Conservation (phyloP, 2,113 vertebrate genomes). For the Sinocyclocheilus rhinocerous region DNA sequence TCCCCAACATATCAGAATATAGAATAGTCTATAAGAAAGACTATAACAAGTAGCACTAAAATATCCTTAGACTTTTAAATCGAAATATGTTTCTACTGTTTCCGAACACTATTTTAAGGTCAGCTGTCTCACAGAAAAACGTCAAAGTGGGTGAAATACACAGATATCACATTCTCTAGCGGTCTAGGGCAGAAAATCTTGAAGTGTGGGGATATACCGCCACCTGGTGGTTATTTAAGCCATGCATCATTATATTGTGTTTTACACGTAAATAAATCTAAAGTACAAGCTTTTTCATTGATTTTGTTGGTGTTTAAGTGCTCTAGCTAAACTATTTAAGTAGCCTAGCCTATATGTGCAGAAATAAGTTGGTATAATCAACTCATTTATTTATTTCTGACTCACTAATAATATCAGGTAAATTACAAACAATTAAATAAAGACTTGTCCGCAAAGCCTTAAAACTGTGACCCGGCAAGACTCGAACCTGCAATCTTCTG, state of each 20-base stretch:
- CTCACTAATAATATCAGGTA: neutral
- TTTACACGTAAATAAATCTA: neutral
- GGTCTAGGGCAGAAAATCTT: neutral
- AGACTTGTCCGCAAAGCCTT: neutral
- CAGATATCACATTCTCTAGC: neutral
- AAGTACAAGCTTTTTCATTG: neutral
- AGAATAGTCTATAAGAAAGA: no score
- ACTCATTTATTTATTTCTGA: neutral
- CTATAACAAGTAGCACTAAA: neutral
- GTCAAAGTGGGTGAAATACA: neutral
- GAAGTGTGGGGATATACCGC: neutral
- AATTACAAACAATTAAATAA: neutral
- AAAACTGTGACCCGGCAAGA: constrained; percentile 35
- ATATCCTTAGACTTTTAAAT: neutral
- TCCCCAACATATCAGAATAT: neutral
- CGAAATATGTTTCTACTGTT: neutral
- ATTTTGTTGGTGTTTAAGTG: neutral
- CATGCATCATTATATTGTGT: neutral
- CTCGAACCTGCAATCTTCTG: constrained; percentile 60
- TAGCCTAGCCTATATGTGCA: neutral
- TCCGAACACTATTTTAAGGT: neutral
- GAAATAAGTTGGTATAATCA: neutral
- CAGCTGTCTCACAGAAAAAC: no score
- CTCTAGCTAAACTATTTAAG: neutral
- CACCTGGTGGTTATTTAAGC: neutral